phyloP scores from a whole-genome alignment of 2,888 invertebrate genomes.

The Ectropis crepuscularia region DNA sequence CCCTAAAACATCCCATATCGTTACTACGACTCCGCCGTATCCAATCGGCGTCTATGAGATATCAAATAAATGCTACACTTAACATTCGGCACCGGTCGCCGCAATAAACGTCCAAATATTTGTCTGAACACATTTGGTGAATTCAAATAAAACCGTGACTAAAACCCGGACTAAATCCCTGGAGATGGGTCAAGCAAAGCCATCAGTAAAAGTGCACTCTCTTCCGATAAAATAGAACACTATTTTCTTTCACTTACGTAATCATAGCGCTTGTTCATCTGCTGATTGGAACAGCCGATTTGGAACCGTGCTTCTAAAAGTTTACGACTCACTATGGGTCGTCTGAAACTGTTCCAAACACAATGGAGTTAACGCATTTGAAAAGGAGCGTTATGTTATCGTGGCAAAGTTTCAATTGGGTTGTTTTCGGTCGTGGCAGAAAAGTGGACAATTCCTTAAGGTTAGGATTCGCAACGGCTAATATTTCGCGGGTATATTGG shows the following conservation, averaged over 20 bases:
- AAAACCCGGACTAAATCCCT: conserved; percentile 74
- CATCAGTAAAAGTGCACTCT: conserved; percentile 41
- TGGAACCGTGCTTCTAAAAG: conserved; percentile 37
- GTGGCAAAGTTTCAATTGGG: conserved; percentile 39
- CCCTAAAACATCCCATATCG: conserved; percentile 44
- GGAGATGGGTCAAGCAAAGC: conserved; percentile 73
- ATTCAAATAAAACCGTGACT: conserved; percentile 83
- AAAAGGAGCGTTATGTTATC: not conserved
- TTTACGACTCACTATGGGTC: conserved; percentile 33
- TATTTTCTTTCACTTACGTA: conserved; percentile 44
- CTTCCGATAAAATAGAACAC: conserved; percentile 40
- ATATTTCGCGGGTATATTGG: conserved; percentile 82
- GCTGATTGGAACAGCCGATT: conserved; percentile 24
- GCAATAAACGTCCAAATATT: conserved; percentile 84
- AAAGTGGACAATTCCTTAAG: conserved; percentile 64
- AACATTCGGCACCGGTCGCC: conserved; percentile 76
- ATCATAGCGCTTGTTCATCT: conserved; percentile 44
- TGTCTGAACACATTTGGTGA: conserved; percentile 73
- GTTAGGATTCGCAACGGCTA: conserved; percentile 77
- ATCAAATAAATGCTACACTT: conserved; percentile 72
- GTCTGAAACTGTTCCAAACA: conserved; percentile 13
- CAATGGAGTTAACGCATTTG: not conserved
- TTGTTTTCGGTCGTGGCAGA: conserved; percentile 33
- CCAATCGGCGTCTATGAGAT: conserved; percentile 57
- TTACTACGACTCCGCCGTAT: conserved; percentile 62